phyloP scores from a whole-genome alignment of 2,888 invertebrate genomes.

The Anaspis maculata region DNA sequence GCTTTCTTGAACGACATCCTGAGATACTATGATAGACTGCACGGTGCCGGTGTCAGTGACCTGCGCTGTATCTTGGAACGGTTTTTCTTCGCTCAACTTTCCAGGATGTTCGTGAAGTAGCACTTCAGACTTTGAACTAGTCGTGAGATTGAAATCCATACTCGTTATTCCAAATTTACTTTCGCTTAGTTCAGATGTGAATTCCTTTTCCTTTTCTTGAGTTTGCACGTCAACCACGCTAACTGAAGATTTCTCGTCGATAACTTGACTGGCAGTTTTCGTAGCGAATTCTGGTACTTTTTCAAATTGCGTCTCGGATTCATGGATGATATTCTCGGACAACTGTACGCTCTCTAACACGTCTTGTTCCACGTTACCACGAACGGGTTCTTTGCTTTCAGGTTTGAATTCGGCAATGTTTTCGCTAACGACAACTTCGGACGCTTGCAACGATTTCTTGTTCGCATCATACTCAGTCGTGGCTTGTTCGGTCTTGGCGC shows the following conservation, averaged over 20 bases:
- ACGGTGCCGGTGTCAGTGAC: conserved; percentile 36
- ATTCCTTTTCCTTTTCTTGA: conserved; percentile 29
- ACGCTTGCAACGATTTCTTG: conserved; percentile 34
- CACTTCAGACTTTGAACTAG: conserved; percentile 30
- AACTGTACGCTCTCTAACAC: conserved; percentile 40
- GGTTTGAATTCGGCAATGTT: conserved; percentile 24
- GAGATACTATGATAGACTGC: conserved; percentile 44
- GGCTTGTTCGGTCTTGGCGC: conserved; percentile 25
- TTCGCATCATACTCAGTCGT: conserved; percentile 35
- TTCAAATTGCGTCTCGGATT: conserved; percentile 40
- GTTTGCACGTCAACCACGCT: conserved; percentile 30
- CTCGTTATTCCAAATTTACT: conserved; percentile 16
- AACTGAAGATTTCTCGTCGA: conserved; percentile 41
- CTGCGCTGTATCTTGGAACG: conserved; percentile 18
- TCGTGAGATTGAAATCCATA: conserved; percentile 25
- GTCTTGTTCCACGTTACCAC: conserved; percentile 36
- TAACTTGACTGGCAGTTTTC: conserved; percentile 36
- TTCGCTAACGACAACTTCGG: conserved; percentile 29
- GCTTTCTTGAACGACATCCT: conserved; percentile 44
- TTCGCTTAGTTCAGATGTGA: conserved; percentile 9
- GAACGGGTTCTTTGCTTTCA: conserved; percentile 26
- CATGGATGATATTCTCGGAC: conserved; percentile 41
- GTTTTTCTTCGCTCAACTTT: conserved; percentile 34
- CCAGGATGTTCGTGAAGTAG: conserved; percentile 40
- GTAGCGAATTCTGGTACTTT: conserved; percentile 29